phyloP scores from a whole-genome alignment of 1,140 invertebrate genomes.

The Fopius arisanus region DNA sequence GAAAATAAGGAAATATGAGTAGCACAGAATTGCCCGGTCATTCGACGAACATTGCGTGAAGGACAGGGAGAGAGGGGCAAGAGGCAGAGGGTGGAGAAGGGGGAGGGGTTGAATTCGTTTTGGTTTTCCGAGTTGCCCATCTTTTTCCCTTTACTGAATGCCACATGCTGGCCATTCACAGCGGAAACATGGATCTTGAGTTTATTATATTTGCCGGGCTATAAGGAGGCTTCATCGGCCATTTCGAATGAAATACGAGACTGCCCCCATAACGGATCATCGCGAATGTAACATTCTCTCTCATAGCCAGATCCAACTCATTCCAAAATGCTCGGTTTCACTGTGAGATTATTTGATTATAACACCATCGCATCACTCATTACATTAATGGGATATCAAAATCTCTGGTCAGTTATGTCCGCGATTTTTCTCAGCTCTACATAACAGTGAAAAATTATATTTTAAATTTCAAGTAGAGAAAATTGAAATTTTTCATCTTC shows the following conservation, averaged over 20 bases:
- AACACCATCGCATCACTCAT: background rate
- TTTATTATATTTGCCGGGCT: constrained; percentile 64
- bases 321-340: background rate
- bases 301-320: background rate
- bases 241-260: constrained; percentile 56
- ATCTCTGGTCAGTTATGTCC: background rate
- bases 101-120: background rate
- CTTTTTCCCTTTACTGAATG: constrained; percentile 41
- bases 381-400: background rate
- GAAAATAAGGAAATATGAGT: constrained; percentile 65
- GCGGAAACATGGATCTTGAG: constrained; percentile 59
- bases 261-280: background rate
- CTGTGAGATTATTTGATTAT: background rate
- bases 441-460: too few relatives aligned
- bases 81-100: too few relatives aligned
- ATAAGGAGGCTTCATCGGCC: constrained; percentile 62
- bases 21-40: constrained; percentile 31
- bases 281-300: background rate
- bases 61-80: too few relatives aligned
- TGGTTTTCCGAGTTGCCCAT: constrained; percentile 4
- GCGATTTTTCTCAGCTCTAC: too few relatives aligned
- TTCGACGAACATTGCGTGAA: background rate
- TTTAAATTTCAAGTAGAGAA: too few relatives aligned
- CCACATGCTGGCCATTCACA: constrained; percentile 51
- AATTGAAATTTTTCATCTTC: too few relatives aligned